Conservation (phyloP, 2,888 invertebrate species). For the Drosophila testacea region DNA sequence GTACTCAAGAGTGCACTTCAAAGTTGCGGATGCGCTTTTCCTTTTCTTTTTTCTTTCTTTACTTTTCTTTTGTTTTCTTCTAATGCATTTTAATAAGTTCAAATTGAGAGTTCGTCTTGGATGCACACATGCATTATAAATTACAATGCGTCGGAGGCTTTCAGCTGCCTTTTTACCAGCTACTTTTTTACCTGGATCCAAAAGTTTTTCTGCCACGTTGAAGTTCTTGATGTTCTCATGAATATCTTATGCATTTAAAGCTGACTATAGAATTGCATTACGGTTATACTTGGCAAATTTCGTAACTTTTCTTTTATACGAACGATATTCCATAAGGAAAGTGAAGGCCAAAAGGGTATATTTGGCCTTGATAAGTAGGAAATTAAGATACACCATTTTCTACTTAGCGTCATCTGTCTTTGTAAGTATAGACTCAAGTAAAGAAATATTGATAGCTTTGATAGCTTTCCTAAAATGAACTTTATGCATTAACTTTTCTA, state of each 20-base stretch:
- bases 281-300: background rate
- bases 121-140: constrained; percentile 50
- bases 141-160: constrained; percentile 38
- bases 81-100: constrained; percentile 42
- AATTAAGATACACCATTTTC: too few species aligned
- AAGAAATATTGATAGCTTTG: too few species aligned
- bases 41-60: constrained; percentile 7
- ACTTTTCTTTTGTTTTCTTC: constrained; percentile 2
- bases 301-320: background rate
- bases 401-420: too few species aligned
- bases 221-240: constrained; percentile 20
- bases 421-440: too few species aligned
- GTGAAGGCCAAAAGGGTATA: background rate
- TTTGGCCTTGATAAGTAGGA: background rate
- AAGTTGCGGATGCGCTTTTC: constrained; percentile 36
- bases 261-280: constrained; percentile 30
- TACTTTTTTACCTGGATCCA: constrained; percentile 1
- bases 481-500: too few species aligned
- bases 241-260: constrained; percentile 27
- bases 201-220: constrained; percentile 27
- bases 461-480: too few species aligned
- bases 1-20: constrained; percentile 40
- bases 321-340: background rate
- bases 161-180: constrained; percentile 17
- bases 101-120: constrained; percentile 22